Evolutionary conservation across 2,113 vertebrate species (phyloP), one percentile per base, ranked within the genome.

Genomic region (Manacus vitellinus): DNA sequence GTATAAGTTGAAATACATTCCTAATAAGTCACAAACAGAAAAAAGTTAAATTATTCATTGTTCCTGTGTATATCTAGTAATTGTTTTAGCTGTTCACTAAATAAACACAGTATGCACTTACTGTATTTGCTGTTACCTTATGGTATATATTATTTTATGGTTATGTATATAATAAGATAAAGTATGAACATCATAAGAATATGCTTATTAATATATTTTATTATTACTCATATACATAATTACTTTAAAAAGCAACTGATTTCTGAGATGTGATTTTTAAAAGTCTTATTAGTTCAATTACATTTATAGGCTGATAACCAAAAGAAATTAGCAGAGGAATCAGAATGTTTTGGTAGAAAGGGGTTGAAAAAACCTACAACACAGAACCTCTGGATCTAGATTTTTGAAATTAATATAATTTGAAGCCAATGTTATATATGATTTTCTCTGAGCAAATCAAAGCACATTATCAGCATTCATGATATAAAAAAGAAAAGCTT

Each of bases 401-500:
- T 77, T 63, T 93, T 80, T 95, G 35, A 9, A 94, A 33, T 84
- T 84, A 71, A 74, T 91, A 43, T 55, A 1, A 61, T 81, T 92
- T 87, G 70, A 19, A 95, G 33, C 12, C 52, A 89, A 78, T 47
- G 2, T 49, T 92, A 54, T 35, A 43, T 43, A 23, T 31, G 41
- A 67, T 92, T 94, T 95, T 92, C 75, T 89, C 35, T n/a, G 31
- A 83, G 68, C 19, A 71, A 49, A 79, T 96, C 74, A 86, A 92
- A 51, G 54, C 76, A 4, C 24, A 95, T 86, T 88, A 66, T 41
- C 71, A 71, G 24, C 74, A 95, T 96, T 95, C 85, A 91, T 92
- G n/a, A 52, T 46, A 77, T 70, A 88, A 92, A 86, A 95, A 86
- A 82, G 65, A 84, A 87, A 96, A 92, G 30, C 75, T 92, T 89